Evolutionary conservation across 1,140 invertebrate genomes (phyloP).

Genomic region (Pollicipes pollicipes): DNA sequence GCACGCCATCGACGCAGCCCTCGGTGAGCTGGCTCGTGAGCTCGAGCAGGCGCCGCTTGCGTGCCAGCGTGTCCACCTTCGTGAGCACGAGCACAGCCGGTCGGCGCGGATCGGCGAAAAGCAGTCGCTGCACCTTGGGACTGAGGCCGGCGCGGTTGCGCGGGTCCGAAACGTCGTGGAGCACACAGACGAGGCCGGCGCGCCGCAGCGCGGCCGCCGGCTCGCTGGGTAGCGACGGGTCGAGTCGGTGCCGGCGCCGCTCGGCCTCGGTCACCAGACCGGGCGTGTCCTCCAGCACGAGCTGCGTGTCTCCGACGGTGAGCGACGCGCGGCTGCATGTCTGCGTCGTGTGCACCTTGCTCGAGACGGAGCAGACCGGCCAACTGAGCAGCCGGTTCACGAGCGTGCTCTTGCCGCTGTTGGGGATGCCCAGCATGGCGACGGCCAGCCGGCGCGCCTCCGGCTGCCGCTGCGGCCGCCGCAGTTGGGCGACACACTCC

Average conservation of each 20-base stretch:
- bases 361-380: constrained; percentile 68
- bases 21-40: constrained; percentile 47
- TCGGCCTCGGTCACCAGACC: constrained; percentile 49
- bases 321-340: constrained; percentile 49
- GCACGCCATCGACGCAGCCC: constrained; percentile 28
- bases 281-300: constrained; percentile 75
- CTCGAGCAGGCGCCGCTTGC: constrained; percentile 52
- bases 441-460: constrained; percentile 46
- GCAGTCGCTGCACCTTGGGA: constrained; percentile 43
- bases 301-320: constrained; percentile 52
- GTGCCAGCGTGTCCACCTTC: constrained; percentile 66
- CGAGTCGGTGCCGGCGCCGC: constrained; percentile 33
- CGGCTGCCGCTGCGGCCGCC: background rate
- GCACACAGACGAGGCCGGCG: constrained; percentile 63
- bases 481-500: background rate
- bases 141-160: constrained; percentile 46
- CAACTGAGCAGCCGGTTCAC: constrained; percentile 66
- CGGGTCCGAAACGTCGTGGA: constrained; percentile 64
- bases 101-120: constrained; percentile 37
- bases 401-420: constrained; percentile 85
- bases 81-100: constrained; percentile 68
- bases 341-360: constrained; percentile 76
- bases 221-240: constrained; percentile 42
- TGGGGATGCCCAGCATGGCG: constrained; percentile 73
- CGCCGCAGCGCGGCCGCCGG: constrained; percentile 42